Evolutionary conservation across 2,797 vertebrate species (phyloP).

Genomic region (Perodicticus potto): DNA sequence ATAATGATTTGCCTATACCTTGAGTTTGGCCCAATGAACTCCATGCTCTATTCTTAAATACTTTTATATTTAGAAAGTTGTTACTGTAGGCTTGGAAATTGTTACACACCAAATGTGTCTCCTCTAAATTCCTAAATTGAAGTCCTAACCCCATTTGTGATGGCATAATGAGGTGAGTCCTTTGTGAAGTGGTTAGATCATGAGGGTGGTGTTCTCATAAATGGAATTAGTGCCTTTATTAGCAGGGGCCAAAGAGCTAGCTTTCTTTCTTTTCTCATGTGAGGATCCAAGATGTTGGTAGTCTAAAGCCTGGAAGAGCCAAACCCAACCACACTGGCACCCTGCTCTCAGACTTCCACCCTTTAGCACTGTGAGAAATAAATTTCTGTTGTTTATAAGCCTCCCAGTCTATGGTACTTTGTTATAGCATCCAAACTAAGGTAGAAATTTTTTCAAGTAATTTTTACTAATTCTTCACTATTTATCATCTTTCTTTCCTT

Average conservation of each 20-base stretch:
- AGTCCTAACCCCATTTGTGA: neutral
- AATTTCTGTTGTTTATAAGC: neutral
- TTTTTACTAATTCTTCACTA: neutral
- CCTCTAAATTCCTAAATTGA: neutral
- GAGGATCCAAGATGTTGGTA: neutral
- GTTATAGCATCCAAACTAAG: neutral
- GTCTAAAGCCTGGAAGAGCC: neutral
- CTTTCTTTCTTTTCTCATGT: neutral
- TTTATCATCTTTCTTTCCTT: neutral
- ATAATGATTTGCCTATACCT: constrained; percentile 1
- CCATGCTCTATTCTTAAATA: neutral
- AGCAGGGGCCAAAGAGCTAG: neutral
- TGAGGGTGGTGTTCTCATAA: neutral
- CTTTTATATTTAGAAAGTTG: constrained; percentile 40
- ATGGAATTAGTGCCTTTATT: neutral
- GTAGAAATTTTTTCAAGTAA: neutral
- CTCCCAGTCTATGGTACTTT: neutral
- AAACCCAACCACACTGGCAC: neutral
- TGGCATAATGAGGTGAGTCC: neutral
- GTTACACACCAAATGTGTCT: neutral
- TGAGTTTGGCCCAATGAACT: neutral
- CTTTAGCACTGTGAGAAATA: neutral
- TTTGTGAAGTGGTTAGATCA: neutral
- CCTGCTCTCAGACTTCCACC: neutral
- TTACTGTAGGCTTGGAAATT: neutral